These are phyloP conservation scores for Euglossa dilemma DNA, from an alignment of 1,140 invertebrate genomes.

Conservation along the genomic window DNA sequence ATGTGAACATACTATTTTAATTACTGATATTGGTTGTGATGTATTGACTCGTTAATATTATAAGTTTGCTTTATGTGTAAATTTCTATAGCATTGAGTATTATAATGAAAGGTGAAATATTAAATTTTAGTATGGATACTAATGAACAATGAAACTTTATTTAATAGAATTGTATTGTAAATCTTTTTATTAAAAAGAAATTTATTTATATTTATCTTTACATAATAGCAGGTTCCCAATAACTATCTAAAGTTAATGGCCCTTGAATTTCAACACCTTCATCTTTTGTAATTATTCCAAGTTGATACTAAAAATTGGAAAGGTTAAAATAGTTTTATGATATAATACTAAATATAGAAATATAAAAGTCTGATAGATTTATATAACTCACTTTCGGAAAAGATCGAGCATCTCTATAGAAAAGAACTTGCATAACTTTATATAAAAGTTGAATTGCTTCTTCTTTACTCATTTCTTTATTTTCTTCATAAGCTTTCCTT, in stretches of 20 bases:
- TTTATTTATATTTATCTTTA: slow-evolving; percentile 51
- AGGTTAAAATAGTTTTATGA: slow-evolving; percentile 26
- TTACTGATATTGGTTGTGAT: slow-evolving; percentile 89
- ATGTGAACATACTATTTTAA: slow-evolving; percentile 95
- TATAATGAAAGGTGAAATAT: neutral
- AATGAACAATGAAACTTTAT: neutral
- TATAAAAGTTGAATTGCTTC: slow-evolving; percentile 89
- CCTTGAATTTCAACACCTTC: slow-evolving; percentile 80
- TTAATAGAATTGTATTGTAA: slow-evolving; percentile 3
- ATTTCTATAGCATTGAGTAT: neutral
- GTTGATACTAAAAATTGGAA: slow-evolving; percentile 77
- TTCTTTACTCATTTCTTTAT: slow-evolving; percentile 84
- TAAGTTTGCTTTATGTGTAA: neutral
- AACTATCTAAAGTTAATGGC: slow-evolving; percentile 75
- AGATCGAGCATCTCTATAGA: slow-evolving; percentile 94
- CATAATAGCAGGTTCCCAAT: slow-evolving; percentile 79
- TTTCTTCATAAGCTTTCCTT: slow-evolving; percentile 88
- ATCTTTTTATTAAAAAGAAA: slow-evolving; percentile 43
- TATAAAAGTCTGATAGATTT: neutral
- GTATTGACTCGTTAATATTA: slow-evolving; percentile 84
- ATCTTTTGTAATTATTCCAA: slow-evolving; percentile 80
- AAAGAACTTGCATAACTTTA: slow-evolving; percentile 94
- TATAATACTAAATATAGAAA: neutral
- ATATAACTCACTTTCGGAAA: slow-evolving; percentile 85
- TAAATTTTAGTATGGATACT: no score